Evolutionary conservation across 2,113 vertebrate species (phyloP).

Genomic region (Hyla sarda): DNA sequence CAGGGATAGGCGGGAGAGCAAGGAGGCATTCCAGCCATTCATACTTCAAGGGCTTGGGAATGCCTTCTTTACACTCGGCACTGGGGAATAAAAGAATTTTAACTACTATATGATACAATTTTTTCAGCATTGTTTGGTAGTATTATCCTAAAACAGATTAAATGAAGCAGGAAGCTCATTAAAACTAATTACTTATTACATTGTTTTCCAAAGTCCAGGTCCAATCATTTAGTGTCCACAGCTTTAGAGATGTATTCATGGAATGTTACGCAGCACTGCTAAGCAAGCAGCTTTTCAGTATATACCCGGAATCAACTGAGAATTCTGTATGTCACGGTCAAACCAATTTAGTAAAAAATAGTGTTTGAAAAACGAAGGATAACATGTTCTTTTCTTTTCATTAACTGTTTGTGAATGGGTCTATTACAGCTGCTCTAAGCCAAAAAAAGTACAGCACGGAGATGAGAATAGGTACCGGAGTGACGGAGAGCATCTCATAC

Average conservation of each 20-base stretch:
- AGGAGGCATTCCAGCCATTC: no score
- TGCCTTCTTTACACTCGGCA: no score
- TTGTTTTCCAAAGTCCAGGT: neutral
- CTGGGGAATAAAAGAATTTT: no score
- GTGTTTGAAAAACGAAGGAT: neutral
- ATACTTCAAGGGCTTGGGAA: no score
- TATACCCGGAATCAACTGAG: neutral
- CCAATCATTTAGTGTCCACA: neutral
- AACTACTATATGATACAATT: no score
- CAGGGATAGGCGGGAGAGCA: no score
- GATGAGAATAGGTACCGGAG: neutral
- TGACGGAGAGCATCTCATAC: neutral
- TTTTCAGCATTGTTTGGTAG: no score
- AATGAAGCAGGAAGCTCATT: no score
- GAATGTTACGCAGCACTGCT: neutral
- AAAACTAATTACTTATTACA: neutral
- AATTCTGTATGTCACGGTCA: neutral
- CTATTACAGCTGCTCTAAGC: neutral
- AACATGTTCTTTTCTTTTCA: neutral
- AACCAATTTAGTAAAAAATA: neutral
- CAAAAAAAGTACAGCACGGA: neutral
- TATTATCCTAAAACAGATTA: no score
- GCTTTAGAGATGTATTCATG: neutral
- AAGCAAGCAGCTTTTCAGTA: neutral
- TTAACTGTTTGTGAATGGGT: constrained; percentile 9